Conservation (phyloP, 2,888 invertebrate species). For the Onchidella celtica region DNA sequence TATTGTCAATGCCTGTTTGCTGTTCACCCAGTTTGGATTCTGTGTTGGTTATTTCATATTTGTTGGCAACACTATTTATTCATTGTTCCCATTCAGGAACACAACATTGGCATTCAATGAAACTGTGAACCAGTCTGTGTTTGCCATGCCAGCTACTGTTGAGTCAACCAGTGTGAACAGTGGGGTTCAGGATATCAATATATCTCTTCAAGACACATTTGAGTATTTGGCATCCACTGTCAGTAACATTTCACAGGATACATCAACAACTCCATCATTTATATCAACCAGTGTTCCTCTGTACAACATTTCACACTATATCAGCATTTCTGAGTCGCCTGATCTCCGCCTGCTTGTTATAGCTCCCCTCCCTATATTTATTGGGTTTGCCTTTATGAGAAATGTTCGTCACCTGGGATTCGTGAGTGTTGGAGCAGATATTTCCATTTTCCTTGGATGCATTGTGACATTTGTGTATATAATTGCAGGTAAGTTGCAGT, state of each 20-base stretch:
- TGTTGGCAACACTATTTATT: constrained; percentile 74
- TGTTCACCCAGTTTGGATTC: constrained; percentile 77
- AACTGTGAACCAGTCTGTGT: background rate
- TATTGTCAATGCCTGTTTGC: constrained; percentile 72
- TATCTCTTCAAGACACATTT: background rate
- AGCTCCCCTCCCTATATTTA: constrained; percentile 72
- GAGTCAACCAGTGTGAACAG: background rate
- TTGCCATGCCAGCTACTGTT: background rate
- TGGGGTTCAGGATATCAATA: background rate
- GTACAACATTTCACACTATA: background rate
- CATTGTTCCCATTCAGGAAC: constrained; percentile 67
- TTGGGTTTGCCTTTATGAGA: constrained; percentile 71
- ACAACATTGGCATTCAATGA: constrained; percentile 1
- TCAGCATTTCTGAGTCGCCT: constrained; percentile 58
- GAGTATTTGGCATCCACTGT: background rate
- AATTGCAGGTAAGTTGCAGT: constrained; percentile 68
- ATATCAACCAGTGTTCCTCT: background rate
- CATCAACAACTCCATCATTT: background rate
- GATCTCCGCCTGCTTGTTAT: constrained; percentile 70
- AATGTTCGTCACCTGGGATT: constrained; percentile 71
- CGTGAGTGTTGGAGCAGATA: constrained; percentile 74
- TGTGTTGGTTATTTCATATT: constrained; percentile 77
- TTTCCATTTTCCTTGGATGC: constrained; percentile 73
- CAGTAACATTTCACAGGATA: background rate
- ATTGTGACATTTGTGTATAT: constrained; percentile 68